These are phyloP conservation scores for Phylloscopus trochiloides DNA, from an alignment of 2,113 vertebrate species.

Conservation along the genomic window DNA sequence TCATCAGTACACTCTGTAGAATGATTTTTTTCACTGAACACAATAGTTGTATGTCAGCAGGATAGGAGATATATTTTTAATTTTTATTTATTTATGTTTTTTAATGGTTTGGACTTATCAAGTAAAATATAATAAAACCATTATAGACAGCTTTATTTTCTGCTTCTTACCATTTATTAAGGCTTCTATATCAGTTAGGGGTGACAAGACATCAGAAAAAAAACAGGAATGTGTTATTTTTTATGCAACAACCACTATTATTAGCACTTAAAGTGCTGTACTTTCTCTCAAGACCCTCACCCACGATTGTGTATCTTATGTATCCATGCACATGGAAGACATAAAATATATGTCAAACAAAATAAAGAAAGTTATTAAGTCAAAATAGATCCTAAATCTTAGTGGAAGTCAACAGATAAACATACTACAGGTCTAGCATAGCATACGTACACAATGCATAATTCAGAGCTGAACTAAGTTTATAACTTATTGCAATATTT, in stretches of 20 bases:
- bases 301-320: slow-evolving; percentile 80
- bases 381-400: slow-evolving; percentile 80
- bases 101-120: not conserved
- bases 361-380: slow-evolving; percentile 80
- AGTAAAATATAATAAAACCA: not conserved
- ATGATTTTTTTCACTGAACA: not conserved
- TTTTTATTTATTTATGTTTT: not conserved
- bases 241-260: slow-evolving; percentile 21
- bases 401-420: slow-evolving; percentile 84
- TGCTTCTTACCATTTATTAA: not conserved
- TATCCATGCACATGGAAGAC: slow-evolving; percentile 74
- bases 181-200: not conserved
- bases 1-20: not conserved
- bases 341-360: slow-evolving; percentile 85
- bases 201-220: slow-evolving; percentile 18
- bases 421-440: slow-evolving; percentile 73
- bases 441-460: slow-evolving; percentile 79
- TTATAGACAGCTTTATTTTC: not conserved
- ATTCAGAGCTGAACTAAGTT: slow-evolving; percentile 75
- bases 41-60: not conserved
- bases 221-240: not conserved
- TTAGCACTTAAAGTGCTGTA: slow-evolving; percentile 59
- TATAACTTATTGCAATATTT: slow-evolving; percentile 73
- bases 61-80: not conserved
- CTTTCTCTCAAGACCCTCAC: slow-evolving; percentile 78